Conservation (phyloP, 1,140 invertebrate species). For the Ips nitidus region DNA sequence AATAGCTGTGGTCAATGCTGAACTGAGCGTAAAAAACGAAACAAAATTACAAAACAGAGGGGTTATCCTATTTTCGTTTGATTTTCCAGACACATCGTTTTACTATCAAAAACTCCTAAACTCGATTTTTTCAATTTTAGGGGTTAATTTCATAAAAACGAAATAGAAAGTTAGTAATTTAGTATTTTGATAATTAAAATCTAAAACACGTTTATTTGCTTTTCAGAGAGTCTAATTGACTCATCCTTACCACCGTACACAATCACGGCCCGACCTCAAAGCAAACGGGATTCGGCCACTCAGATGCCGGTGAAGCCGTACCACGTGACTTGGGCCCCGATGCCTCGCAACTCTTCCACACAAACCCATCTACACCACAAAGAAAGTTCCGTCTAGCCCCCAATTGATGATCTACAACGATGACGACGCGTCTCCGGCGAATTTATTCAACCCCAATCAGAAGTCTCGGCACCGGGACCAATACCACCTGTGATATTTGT, state of each 20-base stretch:
- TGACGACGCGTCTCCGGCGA: conserved; percentile 6
- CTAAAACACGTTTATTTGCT: background rate
- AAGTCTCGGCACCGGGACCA: conserved; percentile 52
- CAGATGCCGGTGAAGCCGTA: conserved; percentile 53
- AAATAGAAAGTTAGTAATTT: too few relatives aligned
- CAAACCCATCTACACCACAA: conserved; percentile 52
- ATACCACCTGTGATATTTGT: conserved; percentile 55
- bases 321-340: conserved; percentile 53
- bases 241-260: conserved; percentile 48
- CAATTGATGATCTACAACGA: background rate
- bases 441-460: conserved; percentile 46
- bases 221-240: conserved; percentile 50
- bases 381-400: conserved; percentile 51
- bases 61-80: too few relatives aligned
- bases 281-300: conserved; percentile 51
- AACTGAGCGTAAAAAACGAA: too few relatives aligned
- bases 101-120: too few relatives aligned
- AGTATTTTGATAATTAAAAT: too few relatives aligned
- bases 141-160: too few relatives aligned
- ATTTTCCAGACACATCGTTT: too few relatives aligned
- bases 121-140: too few relatives aligned
- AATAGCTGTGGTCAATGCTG: too few relatives aligned
- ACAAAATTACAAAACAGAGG: too few relatives aligned
- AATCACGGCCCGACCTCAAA: conserved; percentile 49
- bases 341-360: conserved; percentile 50